Evolutionary conservation across 2,888 invertebrate species (phyloP).

Genomic region (Theretra japonica): DNA sequence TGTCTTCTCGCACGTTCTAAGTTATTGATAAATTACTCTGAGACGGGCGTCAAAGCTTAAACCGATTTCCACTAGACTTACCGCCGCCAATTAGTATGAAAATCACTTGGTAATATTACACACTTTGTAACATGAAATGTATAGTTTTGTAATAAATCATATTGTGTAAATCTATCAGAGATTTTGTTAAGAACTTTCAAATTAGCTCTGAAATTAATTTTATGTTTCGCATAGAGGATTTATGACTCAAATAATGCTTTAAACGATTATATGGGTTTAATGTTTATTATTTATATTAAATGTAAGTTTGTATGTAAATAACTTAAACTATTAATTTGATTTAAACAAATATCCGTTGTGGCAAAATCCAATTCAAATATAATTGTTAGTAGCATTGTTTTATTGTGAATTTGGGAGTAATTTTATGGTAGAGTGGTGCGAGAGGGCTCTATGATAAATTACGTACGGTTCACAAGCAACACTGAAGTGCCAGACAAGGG

Average conservation of each 20-base stretch:
- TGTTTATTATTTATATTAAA: too few species aligned
- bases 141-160: background rate
- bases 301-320: too few species aligned
- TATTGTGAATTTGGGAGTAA: conserved; percentile 13
- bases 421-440: conserved; percentile 11
- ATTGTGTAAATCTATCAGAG: background rate
- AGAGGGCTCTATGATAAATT: conserved; percentile 21
- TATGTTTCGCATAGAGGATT: background rate
- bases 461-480: conserved; percentile 21
- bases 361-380: conserved; percentile 12
- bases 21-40: conserved; percentile 21
- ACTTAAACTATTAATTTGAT: background rate
- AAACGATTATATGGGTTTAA: background rate
- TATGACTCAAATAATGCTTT: background rate
- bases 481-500: conserved; percentile 16
- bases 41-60: conserved; percentile 5
- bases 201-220: background rate
- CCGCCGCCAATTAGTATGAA: conserved; percentile 14
- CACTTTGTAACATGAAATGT: background rate
- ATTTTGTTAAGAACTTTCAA: background rate
- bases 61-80: conserved; percentile 1
- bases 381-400: conserved; percentile 24
- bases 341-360: background rate
- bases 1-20: background rate
- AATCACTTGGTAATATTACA: background rate